Evolutionary conservation across 2,797 vertebrate genomes (phyloP).

Genomic region (Hypotaenidia okinawae): DNA sequence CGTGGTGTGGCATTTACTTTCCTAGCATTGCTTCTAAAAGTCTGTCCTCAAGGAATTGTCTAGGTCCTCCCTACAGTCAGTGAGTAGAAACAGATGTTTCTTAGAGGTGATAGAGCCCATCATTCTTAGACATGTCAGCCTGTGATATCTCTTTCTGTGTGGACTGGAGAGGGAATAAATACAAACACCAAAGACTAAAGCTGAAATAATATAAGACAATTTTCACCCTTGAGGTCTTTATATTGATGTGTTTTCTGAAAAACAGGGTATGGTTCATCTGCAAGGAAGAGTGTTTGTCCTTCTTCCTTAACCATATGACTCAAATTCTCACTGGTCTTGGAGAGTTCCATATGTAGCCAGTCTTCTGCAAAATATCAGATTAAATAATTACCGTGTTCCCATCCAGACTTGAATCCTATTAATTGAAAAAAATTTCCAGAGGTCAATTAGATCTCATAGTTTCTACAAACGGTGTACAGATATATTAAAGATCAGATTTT

Average conservation of each 20-base stretch:
- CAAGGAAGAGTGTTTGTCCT: not conserved
- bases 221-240: not conserved
- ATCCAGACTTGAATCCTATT: not conserved
- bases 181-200: not conserved
- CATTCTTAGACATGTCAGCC: not conserved
- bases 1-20: not conserved
- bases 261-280: not conserved
- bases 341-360: not conserved
- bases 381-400: not conserved
- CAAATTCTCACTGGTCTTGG: not conserved
- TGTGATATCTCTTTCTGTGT: not conserved
- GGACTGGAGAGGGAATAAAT: not conserved
- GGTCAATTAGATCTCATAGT: not conserved
- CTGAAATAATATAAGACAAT: not conserved
- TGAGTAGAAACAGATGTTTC: not conserved
- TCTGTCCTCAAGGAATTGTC: not conserved
- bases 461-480: not conserved
- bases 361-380: not conserved
- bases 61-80: not conserved
- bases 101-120: not conserved
- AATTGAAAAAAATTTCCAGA: not conserved
- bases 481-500: not conserved
- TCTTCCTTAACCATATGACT: not conserved
- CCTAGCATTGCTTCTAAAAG: not conserved
- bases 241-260: not conserved